Evolutionary conservation across 2,888 invertebrate genomes (phyloP).

Genomic region (Tanytarsus gracilentus): DNA sequence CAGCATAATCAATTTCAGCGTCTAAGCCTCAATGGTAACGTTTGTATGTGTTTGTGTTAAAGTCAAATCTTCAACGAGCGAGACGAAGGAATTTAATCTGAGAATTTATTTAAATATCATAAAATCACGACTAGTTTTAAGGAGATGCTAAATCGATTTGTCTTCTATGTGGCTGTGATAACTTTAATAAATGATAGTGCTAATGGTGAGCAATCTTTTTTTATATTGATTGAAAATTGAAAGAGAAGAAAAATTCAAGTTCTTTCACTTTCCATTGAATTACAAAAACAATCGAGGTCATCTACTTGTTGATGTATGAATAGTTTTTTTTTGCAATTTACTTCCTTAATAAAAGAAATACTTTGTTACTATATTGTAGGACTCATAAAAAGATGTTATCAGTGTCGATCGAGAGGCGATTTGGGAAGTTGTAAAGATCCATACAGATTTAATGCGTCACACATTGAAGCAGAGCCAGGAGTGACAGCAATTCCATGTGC

Average conservation of each 20-base stretch:
- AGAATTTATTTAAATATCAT: neutral
- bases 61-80: too few relatives aligned
- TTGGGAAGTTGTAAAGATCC: constrained; percentile 83
- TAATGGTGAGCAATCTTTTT: neutral
- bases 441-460: constrained; percentile 68
- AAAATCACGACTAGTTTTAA: neutral
- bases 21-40: too few relatives aligned
- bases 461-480: constrained; percentile 59
- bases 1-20: too few relatives aligned
- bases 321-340: neutral
- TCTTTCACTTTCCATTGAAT: constrained; percentile 16
- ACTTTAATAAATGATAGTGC: constrained; percentile 18
- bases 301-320: neutral
- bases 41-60: too few relatives aligned
- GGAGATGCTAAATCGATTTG: constrained; percentile 1
- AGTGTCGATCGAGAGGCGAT: constrained; percentile 79
- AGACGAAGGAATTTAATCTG: too few relatives aligned
- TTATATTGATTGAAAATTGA: neutral
- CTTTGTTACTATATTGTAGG: constrained; percentile 45
- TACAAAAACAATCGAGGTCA: constrained; percentile 9
- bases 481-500: constrained; percentile 72
- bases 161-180: constrained; percentile 20
- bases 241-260: neutral
- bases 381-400: constrained; percentile 64
- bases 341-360: neutral